Base-by-base conservation (phyloP, 2,113 vertebrate species). In the Triplophysa siluroides region DNA sequence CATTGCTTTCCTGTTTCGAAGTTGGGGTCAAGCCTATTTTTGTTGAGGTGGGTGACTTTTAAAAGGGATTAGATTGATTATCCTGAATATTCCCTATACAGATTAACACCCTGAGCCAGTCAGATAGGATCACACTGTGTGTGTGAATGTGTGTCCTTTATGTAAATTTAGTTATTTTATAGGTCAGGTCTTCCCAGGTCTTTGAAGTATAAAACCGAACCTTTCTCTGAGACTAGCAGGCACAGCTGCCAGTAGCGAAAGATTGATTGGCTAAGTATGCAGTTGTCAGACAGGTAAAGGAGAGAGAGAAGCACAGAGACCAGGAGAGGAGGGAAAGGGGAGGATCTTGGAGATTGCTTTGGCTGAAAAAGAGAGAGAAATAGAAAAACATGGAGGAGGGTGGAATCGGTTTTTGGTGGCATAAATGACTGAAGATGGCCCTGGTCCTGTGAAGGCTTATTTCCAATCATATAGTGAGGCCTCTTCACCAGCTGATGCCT, bases 401-500 rank as follows among this genome's bases (percentile, higher is more conserved):
- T 78, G 74, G 68, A 83, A 87, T 83, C 83, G 50, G 77, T 85
- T 85, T 87, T 74, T 65, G 69, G 63, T 29, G 50, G 69, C 77
- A 78, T 86, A 85, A 86, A 83, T 86, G 79, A 83, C 83, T 85
- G 67, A 81, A 81, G 81, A 85, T 85, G 78, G 85, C 78, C 58
- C 62, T 29, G 77, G 68, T 75, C 78, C 78, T 70, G 64, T 71
- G 73, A 78, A 76, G 43, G 76, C 78, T 75, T 78, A 85, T 86
- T 86, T 76, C 60, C 79, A 86, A 83, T 86, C 81, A 80, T 41
- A 16, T 66, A 69, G 73, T 69, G 63, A 82, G 78, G 78, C 80
- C 81, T 85, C 81, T 87, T 86, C 81, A 82, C 77, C 86, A 87
- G 83, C 79, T 87, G 86, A 85, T 85, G 85, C 83, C 83, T 78